These are phyloP conservation scores for Streptopelia turtur DNA, from an alignment of 2,797 vertebrate genomes.

Conservation along the genomic window DNA sequence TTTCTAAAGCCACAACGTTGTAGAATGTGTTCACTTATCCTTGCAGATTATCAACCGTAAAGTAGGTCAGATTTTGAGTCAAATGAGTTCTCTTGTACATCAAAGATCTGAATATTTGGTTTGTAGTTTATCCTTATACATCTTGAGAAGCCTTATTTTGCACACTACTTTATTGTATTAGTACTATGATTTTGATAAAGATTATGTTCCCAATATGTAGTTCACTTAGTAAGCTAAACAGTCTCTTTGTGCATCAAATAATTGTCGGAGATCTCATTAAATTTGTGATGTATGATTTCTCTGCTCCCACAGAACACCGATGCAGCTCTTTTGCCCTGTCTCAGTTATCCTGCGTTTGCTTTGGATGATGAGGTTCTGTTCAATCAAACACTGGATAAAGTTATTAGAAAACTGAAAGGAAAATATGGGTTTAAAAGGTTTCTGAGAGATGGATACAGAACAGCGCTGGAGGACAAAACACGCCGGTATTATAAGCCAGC, in stretches of 20 bases:
- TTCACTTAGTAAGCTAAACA: background rate
- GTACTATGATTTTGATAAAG: background rate
- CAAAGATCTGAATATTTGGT: background rate
- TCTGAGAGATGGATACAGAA: slow-evolving; percentile 93
- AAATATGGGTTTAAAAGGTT: slow-evolving; percentile 96
- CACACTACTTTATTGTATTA: background rate
- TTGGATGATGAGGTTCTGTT: slow-evolving; percentile 94
- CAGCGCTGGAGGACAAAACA: slow-evolving; percentile 89
- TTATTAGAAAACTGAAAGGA: slow-evolving; percentile 92
- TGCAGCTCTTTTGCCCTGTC: slow-evolving; percentile 92
- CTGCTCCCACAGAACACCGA: slow-evolving; percentile 88
- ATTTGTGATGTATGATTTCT: background rate
- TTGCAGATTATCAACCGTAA: background rate
- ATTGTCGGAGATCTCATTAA: background rate
- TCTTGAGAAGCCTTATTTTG: background rate
- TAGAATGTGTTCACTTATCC: background rate
- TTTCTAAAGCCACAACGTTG: background rate
- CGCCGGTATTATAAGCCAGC: slow-evolving; percentile 93
- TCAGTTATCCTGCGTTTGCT: slow-evolving; percentile 97
- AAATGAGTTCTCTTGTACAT: background rate
- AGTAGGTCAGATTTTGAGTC: background rate
- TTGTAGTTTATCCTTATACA: background rate
- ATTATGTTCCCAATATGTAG: background rate
- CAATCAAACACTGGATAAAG: slow-evolving; percentile 93
- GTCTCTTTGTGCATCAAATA: background rate